Conservation (phyloP, 1,140 invertebrate species). For the Eueides isabella region DNA sequence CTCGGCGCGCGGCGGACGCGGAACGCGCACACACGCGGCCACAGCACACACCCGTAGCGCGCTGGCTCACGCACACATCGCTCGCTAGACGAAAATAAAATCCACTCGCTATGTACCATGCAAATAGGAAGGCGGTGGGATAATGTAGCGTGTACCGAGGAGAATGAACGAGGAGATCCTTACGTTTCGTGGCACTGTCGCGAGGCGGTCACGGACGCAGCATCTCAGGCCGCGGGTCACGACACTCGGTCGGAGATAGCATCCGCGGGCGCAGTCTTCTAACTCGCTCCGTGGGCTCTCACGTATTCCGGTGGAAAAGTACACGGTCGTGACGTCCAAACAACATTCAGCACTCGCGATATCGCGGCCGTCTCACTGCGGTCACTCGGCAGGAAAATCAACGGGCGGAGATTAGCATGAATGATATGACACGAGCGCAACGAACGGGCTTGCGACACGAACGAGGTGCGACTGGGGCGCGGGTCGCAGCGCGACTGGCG, state of each 20-base stretch:
- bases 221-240: slow-evolving; percentile 75
- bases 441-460: slow-evolving; percentile 37
- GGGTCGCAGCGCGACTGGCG: slow-evolving; percentile 77
- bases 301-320: slow-evolving; percentile 71
- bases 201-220: slow-evolving; percentile 78
- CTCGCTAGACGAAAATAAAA: slow-evolving; percentile 79
- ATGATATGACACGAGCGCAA: slow-evolving; percentile 63
- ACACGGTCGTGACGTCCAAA: slow-evolving; percentile 68
- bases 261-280: slow-evolving; percentile 68
- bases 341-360: slow-evolving; percentile 75
- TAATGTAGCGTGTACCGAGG: slow-evolving; percentile 65
- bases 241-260: slow-evolving; percentile 66
- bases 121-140: slow-evolving; percentile 77
- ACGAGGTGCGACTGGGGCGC: slow-evolving; percentile 63
- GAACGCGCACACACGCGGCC: slow-evolving; percentile 55
- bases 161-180: slow-evolving; percentile 75
- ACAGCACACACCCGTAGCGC: slow-evolving; percentile 52
- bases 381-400: slow-evolving; percentile 77
- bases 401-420: slow-evolving; percentile 77
- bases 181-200: slow-evolving; percentile 80
- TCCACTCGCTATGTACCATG: slow-evolving; percentile 79
- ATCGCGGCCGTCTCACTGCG: slow-evolving; percentile 66
- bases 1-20: slow-evolving; percentile 63
- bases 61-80: slow-evolving; percentile 63
- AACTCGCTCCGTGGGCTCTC: slow-evolving; percentile 68